Evolutionary conservation across 2,888 invertebrate species (phyloP).

Genomic region (Selenia dentaria): DNA sequence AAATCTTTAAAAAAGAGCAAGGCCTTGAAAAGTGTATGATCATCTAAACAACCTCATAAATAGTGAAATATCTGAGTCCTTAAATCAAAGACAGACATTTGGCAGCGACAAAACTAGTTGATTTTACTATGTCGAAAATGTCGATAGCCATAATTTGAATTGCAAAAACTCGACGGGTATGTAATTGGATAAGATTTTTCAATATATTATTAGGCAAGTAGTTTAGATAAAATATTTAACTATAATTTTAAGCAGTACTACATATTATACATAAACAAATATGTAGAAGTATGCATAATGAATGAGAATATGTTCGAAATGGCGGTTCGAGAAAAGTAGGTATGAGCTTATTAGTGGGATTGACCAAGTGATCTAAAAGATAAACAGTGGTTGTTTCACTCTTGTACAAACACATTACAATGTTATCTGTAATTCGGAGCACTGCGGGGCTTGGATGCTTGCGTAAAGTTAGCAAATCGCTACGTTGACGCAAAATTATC

Average conservation of each 20-base stretch:
- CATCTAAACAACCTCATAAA: conserved; percentile 5
- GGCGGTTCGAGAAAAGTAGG: no score
- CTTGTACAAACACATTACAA: conserved; percentile 44
- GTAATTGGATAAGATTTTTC: conserved; percentile 9
- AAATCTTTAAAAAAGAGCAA: conserved; percentile 9
- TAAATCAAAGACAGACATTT: conserved; percentile 4
- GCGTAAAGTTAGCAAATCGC: conserved; percentile 60
- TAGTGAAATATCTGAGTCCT: conserved; percentile 7
- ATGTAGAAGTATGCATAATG: no score
- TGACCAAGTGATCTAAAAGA: no score
- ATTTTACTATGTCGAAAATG: conserved; percentile 5
- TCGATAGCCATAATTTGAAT: conserved; percentile 18
- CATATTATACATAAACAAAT: no score
- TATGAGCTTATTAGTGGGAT: no score
- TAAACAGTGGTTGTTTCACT: conserved; percentile 36
- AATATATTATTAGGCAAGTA: no score
- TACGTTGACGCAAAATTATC: conserved; percentile 59
- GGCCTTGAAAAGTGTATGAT: background rate
- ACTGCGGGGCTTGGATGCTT: conserved; percentile 41
- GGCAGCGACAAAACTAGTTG: conserved; percentile 8
- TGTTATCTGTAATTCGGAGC: conserved; percentile 74
- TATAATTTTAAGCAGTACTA: no score
- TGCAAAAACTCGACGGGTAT: conserved; percentile 1
- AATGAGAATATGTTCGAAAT: no score
- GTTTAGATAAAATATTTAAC: no score